Base-by-base conservation (phyloP, 2,797 vertebrate genomes). In the Poecilia picta region DNA sequence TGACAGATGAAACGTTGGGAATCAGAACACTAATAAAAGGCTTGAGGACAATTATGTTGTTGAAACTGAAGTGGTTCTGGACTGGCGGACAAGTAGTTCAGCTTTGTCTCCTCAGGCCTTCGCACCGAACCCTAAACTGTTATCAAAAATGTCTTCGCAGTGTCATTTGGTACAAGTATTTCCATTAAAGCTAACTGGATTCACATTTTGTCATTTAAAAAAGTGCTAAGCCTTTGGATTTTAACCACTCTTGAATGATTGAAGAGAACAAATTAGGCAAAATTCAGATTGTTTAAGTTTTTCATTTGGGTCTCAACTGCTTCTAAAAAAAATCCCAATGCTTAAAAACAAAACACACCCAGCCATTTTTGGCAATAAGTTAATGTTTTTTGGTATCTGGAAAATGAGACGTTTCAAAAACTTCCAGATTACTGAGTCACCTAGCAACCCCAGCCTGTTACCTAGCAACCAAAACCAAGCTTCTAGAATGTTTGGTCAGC, bases 31-130 rank as follows among this genome's bases (percentile, higher is more conserved):
- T n/a, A 45, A 71, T 64, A 70, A 71, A 77, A 79, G 28, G 70
- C 77, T 88, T 89, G 76, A 90, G 81, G 72, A 90, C 83, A 92
- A 95, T 94, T 93, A 93, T 92, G 85, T 88, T 88, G 88, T 93
- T 90, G 81, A 93, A 84, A 86, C 80, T 90, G 85, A 93, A 95
- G 93, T 92, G 91, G 85, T 75, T 73, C 81, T 82, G 72, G 75
- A 87, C 85, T 77, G 86, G 77, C 87, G 84, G 77, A 86, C 82
- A 88, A 79, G 83, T 84, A 57, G 70, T 72, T 87, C 75, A 62
- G 85, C 78, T 72, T 80, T 57, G 86, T 88, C 84, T 79, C 77
- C 43, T 76, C 72, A 25, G 80, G 86, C 89, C 92, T 86, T 90
- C 93, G 88, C 91, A 75, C 73, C 81, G 81, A 91, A 77, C 79